These are phyloP conservation scores for Cyanoliseus patagonus DNA, from an alignment of 2,113 vertebrate genomes.

Conservation along the genomic window DNA sequence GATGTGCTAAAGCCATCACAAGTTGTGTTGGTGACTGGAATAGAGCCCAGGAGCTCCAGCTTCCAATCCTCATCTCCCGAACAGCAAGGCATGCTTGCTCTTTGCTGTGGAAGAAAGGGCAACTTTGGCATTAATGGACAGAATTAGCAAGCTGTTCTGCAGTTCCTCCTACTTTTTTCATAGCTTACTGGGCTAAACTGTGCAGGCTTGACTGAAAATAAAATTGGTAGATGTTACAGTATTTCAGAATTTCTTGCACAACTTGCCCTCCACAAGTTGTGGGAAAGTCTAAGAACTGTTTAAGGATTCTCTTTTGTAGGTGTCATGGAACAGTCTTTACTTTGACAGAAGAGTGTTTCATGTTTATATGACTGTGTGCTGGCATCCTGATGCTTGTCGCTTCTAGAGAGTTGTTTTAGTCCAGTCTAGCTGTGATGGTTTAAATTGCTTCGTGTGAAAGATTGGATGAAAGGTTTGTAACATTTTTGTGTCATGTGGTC, in stretches of 20 bases:
- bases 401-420: constrained; percentile 6
- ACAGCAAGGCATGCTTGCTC: not conserved
- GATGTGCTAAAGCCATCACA: not conserved
- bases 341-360: constrained; percentile 22
- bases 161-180: constrained; percentile 44
- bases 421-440: not conserved
- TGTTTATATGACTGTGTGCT: constrained; percentile 25
- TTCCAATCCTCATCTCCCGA: not conserved
- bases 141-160: constrained; percentile 38
- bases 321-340: constrained; percentile 42
- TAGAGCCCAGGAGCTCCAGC: not conserved
- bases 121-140: constrained; percentile 30
- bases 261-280: not conserved
- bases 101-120: constrained; percentile 24
- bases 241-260: constrained; percentile 19
- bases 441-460: not conserved
- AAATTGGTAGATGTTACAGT: constrained; percentile 1
- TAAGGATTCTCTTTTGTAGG: constrained; percentile 45
- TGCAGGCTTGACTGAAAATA: constrained; percentile 44
- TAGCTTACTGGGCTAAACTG: constrained; percentile 17
- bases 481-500: not conserved
- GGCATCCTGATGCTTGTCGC: constrained; percentile 4
- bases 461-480: not conserved
- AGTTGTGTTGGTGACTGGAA: not conserved
- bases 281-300: constrained; percentile 34